Evolutionary conservation across 2,797 vertebrate species (phyloP).

Genomic region (Sardinella longiceps): DNA sequence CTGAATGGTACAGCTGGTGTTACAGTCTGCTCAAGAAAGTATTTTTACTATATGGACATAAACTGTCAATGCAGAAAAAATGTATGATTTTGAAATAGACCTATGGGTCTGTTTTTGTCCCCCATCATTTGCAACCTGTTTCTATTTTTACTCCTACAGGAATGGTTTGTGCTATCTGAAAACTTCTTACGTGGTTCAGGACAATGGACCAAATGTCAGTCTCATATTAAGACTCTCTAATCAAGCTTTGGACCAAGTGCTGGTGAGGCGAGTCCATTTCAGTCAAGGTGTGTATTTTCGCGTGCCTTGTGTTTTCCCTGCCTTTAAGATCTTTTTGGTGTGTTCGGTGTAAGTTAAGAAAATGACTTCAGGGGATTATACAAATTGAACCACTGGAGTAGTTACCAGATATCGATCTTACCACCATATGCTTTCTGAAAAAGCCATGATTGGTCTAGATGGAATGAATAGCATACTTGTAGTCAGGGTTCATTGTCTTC

Average conservation of each 20-base stretch:
- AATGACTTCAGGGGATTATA: background rate
- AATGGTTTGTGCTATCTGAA: conserved; percentile 40
- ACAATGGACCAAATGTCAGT: background rate
- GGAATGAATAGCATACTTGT: background rate
- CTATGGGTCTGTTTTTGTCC: too few species aligned
- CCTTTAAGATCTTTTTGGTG: background rate
- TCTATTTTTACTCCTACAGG: background rate
- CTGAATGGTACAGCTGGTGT: too few species aligned
- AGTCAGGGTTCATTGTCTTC: background rate
- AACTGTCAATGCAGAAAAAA: too few species aligned
- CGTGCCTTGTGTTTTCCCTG: background rate
- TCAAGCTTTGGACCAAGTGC: conserved; percentile 34
- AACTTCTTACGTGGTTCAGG: conserved; percentile 27
- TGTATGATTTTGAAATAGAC: too few species aligned
- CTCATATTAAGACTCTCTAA: conserved; percentile 41
- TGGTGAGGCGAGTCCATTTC: conserved; percentile 46
- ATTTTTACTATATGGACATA: too few species aligned
- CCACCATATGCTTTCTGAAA: background rate
- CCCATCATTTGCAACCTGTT: background rate
- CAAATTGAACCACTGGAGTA: background rate
- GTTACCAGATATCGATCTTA: background rate
- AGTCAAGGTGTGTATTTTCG: conserved; percentile 40
- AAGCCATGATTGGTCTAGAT: background rate
- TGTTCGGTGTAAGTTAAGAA: background rate
- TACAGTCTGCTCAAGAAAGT: too few species aligned